Base-by-base conservation (phyloP, 2,888 invertebrate genomes). In the Cyrtodaria siliqua region DNA sequence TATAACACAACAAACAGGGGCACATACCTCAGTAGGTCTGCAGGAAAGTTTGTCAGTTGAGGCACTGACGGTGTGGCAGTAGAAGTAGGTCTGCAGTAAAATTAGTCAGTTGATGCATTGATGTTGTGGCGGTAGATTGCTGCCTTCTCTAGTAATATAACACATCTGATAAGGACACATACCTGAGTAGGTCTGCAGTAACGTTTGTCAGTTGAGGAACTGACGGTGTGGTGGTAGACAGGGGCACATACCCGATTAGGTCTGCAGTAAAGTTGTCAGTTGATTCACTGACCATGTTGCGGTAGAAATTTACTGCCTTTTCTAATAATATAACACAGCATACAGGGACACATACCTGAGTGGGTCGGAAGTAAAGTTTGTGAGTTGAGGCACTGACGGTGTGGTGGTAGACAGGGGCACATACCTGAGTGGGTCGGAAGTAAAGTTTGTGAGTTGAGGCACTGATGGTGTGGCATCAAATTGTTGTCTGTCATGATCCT, bases 131-230 rank as follows among this genome's bases (percentile, higher is more conserved):
- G n/a, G n/a, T n/a, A n/a, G n/a, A n/a, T n/a, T n/a, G n/a, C n/a
- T n/a, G n/a, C n/a, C n/a, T n/a, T n/a, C n/a, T n/a, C n/a, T n/a
- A n/a, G n/a, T n/a, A n/a, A n/a, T n/a, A n/a, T n/a, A n/a, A n/a
- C n/a, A n/a, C n/a, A n/a, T n/a, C n/a, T n/a, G n/a, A n/a, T n/a
- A n/a, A n/a, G n/a, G n/a, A n/a, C n/a, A 64, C 79, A 74, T 66
- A 92, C 92, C 88, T 88, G 16, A 90, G 53, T 14, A 91, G 89
- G 49, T 87, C 81, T n/a, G 75, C 64, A 9, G 89, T 85, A 66
- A 90, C 88, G 49, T 87, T 88, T 6, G 87, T 80, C 2, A 92
- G 73, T 62, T 90, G 91, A 14, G 90, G 89, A 38, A 89, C 82
- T 14, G 67, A 59, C 8, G 91, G 89, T 12, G 89, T 87, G 23